Base-by-base conservation (phyloP, 2,888 invertebrate genomes). In the Chrysodeixis includens region DNA sequence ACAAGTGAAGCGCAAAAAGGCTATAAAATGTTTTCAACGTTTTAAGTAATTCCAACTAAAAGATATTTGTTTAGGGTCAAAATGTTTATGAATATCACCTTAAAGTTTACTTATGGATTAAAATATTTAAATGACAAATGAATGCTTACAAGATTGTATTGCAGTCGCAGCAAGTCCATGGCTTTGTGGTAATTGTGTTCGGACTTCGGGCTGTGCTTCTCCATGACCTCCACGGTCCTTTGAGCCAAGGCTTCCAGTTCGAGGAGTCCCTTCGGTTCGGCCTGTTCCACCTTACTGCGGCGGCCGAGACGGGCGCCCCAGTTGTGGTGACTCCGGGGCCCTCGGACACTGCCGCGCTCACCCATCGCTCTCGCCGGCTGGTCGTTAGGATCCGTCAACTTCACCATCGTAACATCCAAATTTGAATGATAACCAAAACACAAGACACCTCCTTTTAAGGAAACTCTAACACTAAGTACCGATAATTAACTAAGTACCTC, bases 81-180 rank as follows among this genome's bases (percentile, higher is more conserved):
- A 18, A 44, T 20, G 59, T 52, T 53, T 56, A 10, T 20, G 9
- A 10, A 54, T 72, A 58, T 26, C 35, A 56, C 58, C 14, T 30
- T 40, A 18, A 61, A 61, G 20, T 32, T 14, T 44, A 35, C 26
- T 30, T 51, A 26, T 46, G 54, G 14, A 8, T 30, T 46, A 22
- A 35, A 22, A 26, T 8, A 40, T 8, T 18, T 26, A 57, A 44
- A 16, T 40, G 35, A 49, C 35, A 22, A 55, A 57, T 49, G 30
- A 56, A 22, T 70, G 83, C 75, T 86, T 76, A 90, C 89, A 66
- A 90, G 76, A 71, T 90, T 90, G 60, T 90, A 87, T 69, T 90
- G 88, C 18, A 74, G 64, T 49, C 92, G 78, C 44, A 91, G 66
- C n/a, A 90, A 76, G 58, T 88, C 88, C 88, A 91, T 89, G 0